Base-by-base conservation (phyloP, 2,888 invertebrate genomes). In the Agelastica alni region DNA sequence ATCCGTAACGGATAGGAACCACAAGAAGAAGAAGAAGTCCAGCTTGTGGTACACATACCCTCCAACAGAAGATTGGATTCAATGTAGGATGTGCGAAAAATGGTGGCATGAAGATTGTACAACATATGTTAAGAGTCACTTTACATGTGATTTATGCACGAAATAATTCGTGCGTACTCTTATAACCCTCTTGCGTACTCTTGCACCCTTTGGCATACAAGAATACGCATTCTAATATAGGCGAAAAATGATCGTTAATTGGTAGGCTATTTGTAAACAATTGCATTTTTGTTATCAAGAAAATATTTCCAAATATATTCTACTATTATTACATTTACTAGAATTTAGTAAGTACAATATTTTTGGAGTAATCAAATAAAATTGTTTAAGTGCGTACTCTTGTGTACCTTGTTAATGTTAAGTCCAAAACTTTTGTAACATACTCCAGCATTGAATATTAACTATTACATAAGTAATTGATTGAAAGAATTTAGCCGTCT, bases 21-120 rank as follows among this genome's bases (percentile, higher is more conserved):
- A n/a, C n/a, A n/a, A n/a, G n/a, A n/a, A n/a, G n/a, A n/a, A n/a
- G n/a, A n/a, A n/a, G n/a, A n/a, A n/a, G n/a, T n/a, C n/a, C n/a
- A n/a, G n/a, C n/a, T n/a, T n/a, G n/a, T n/a, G n/a, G n/a, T n/a
- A n/a, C n/a, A n/a, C n/a, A n/a, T n/a, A n/a, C n/a, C n/a, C n/a
- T n/a, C n/a, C n/a, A n/a, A 39, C 22, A 39, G 17, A 46, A 46
- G 2, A 44, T 9, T 30, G 30, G 14, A 45, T 32, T 45, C 31
- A 45, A 18, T 31, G 45, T 30, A 28, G 18, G 10, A 3, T 31
- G 12, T 45, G 32, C 28, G 14, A 42, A 28, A 42, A 14, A 42
- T 42, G 26, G 42, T 42, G 42, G 42, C 42, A 42, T 42, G 22
- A 22, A 42, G 42, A 42, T 14, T 42, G 42, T 42, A 10, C 22